Evolutionary conservation across 2,113 vertebrate genomes (phyloP), one percentile per base, ranked within the genome.

Genomic region (Suncus etruscus): DNA sequence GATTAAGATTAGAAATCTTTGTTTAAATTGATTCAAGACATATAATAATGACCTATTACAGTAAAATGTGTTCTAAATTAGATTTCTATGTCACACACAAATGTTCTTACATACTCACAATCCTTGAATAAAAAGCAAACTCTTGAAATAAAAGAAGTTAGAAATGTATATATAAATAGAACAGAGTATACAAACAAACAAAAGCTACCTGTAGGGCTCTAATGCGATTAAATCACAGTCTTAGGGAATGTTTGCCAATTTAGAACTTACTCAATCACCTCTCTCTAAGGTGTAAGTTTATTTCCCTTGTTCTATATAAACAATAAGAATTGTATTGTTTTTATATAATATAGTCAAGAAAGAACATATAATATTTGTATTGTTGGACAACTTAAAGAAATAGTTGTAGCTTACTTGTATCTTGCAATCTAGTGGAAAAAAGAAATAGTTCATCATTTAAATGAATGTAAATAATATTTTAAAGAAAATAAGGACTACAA

Each of bases 181-280:
- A 91, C 7, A 58, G 61, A 47, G 5, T 91, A 90, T 68, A 10
- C 27, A 81, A 91, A 69, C 5, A 9, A 90, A 86, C 88, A 80
- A 90, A 89, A 91, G 14, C 68, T 90, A 76, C 47, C 79, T 86
- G 9, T 63, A 76, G 66, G 31, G 29, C 24, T 93, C 47, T 83
- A 81, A 87, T 61, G 69, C 22, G 12, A 81, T 83, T 93, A 93
- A 93, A 83, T 91, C n/a, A 85, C 11, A 91, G 32, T 86, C 63
- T 87, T 86, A 16, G 75, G 15, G 68, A 68, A 90, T 83, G 32
- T 88, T 91, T 83, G 76, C 12, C 27, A 89, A 68, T 92, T 92
- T 65, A 75, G 24, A 91, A 87, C 7, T 84, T 89, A 84, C 29
- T 85, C 14, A 88, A 65, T 73, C 31, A 92, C 20, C 63, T 93